phyloP scores from a whole-genome alignment of 2,113 vertebrate species.

The Atlantisia rogersi region DNA sequence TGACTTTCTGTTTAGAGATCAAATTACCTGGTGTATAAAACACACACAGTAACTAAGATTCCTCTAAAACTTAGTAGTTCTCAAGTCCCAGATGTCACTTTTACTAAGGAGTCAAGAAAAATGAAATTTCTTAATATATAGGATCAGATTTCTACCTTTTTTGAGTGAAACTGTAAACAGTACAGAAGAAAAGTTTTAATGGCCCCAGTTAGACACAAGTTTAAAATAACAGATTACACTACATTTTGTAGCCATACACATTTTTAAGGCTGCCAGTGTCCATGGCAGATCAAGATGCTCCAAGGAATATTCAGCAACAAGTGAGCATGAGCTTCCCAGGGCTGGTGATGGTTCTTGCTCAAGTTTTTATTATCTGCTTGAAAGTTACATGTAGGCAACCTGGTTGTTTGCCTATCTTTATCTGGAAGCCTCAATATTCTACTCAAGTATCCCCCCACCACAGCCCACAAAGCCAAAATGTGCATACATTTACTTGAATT shows the following conservation, averaged over 20 bases:
- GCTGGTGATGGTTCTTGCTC: background rate
- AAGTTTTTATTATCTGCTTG: background rate
- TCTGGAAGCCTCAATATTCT: background rate
- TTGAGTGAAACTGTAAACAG: background rate
- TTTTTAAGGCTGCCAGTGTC: background rate
- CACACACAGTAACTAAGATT: background rate
- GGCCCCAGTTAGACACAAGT: background rate
- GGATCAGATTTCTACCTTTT: background rate
- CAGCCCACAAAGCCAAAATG: fast-evolving
- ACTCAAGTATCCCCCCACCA: background rate
- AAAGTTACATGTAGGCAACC: background rate
- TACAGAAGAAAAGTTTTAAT: background rate
- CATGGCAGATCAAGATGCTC: background rate
- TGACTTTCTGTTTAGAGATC: background rate
- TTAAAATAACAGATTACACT: background rate
- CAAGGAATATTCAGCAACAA: background rate
- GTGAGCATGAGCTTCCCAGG: background rate
- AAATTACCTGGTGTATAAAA: background rate
- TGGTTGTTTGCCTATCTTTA: background rate
- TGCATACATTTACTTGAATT: background rate
- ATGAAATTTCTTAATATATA: background rate
- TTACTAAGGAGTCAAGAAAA: background rate
- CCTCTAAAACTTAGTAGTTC: background rate
- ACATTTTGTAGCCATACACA: background rate
- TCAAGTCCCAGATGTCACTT: background rate